A percentile compares a stretch with the other conserved stretches of the same genome.
Evolutionary conservation across 1,140 invertebrate genomes (phyloP).

Genomic region (Drosophila santomea): DNA sequence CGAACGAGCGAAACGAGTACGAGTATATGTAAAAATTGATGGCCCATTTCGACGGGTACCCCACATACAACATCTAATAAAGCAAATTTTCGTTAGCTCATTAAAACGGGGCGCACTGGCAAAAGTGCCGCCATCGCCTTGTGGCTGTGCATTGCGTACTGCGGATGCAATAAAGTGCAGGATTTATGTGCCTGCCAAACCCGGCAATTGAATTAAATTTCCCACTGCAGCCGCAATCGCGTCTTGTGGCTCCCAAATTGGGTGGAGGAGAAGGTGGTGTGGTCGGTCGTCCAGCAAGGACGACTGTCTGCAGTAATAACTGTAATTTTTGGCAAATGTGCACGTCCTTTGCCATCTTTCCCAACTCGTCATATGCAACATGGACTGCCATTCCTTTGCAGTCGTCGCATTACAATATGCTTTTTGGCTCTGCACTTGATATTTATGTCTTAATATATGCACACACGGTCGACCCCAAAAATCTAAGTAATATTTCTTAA

Average conservation of each 20-base stretch:
- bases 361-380: conserved; percentile 49
- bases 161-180: conserved; percentile 80
- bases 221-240: conserved; percentile 61
- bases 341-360: conserved; percentile 20
- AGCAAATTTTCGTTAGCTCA: conserved; percentile 70
- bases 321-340: conserved; percentile 81
- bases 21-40: conserved; percentile 38
- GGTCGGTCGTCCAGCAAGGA: conserved; percentile 20
- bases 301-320: conserved; percentile 80
- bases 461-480: conserved; percentile 58
- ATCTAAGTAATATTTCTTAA: conserved; percentile 65
- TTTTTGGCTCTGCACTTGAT: conserved; percentile 44
- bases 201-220: conserved; percentile 82
- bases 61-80: conserved; percentile 48
- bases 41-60: conserved; percentile 12
- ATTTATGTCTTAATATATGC: conserved; percentile 80
- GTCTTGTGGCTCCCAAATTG: conserved; percentile 33
- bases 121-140: conserved; percentile 31
- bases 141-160: conserved; percentile 65
- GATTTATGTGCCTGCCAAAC: conserved; percentile 69
- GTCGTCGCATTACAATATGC: conserved; percentile 46
- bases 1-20: background rate
- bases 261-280: background rate
- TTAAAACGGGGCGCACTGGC: conserved; percentile 62
- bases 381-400: conserved; percentile 1